Evolutionary conservation across 2,888 invertebrate genomes (phyloP).

Genomic region (Melikaiella ostensackeni): DNA sequence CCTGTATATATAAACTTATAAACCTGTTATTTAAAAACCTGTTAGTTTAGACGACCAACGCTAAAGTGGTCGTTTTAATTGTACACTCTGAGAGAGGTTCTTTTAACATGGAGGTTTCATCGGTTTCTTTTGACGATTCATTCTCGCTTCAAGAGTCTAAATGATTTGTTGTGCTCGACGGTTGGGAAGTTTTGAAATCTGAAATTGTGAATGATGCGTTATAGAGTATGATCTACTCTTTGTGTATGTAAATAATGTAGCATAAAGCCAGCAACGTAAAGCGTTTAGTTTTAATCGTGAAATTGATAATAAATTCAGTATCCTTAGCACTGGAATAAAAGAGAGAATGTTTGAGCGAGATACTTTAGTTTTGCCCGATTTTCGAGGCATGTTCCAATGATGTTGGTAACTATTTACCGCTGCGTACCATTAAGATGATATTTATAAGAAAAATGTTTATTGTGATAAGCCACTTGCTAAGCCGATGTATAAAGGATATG

Average conservation of each 20-base stretch:
- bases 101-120: no score
- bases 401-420: conserved; percentile 52
- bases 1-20: no score
- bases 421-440: conserved; percentile 57
- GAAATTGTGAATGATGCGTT: neutral
- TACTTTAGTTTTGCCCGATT: conserved; percentile 45
- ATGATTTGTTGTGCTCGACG: neutral
- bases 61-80: no score
- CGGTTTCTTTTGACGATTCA: neutral
- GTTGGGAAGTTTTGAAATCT: neutral
- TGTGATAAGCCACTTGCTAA: conserved; percentile 68
- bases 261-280: conserved; percentile 58
- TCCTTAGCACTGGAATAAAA: neutral
- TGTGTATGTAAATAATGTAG: conserved; percentile 65
- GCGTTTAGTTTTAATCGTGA: conserved; percentile 48
- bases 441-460: conserved; percentile 63
- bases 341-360: conserved; percentile 14
- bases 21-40: no score
- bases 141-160: neutral
- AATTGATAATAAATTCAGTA: conserved; percentile 37
- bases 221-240: conserved; percentile 44
- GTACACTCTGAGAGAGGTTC: no score
- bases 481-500: conserved; percentile 66
- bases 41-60: no score
- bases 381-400: conserved; percentile 46